Evolutionary conservation across 2,113 vertebrate genomes (phyloP).

Genomic region (Hylia prasina): DNA sequence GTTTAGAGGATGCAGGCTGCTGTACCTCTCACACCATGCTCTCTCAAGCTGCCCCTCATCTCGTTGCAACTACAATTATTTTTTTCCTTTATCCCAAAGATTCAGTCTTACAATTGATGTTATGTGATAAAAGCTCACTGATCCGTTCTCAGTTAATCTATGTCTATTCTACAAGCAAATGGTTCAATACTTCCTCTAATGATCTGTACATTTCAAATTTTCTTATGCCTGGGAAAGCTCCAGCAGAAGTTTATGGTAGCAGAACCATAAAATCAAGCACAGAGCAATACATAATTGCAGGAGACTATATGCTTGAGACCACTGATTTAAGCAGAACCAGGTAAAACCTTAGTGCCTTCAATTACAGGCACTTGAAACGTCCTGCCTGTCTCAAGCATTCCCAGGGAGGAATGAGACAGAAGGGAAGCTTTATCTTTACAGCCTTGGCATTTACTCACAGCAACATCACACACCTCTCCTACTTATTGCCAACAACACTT

Average conservation of each 20-base stretch:
- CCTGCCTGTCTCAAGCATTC: background rate
- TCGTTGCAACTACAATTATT: background rate
- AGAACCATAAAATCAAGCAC: constrained; percentile 41
- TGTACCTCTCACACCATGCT: background rate
- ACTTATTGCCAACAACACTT: background rate
- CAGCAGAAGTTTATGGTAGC: constrained; percentile 28
- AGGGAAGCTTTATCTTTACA: background rate
- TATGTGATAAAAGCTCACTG: background rate
- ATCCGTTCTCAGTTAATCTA: constrained; percentile 43
- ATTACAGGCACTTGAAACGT: background rate
- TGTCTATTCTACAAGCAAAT: constrained; percentile 58
- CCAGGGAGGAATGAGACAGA: background rate
- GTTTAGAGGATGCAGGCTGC: background rate
- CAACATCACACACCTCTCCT: background rate
- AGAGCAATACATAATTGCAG: constrained; percentile 37
- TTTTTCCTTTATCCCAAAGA: background rate
- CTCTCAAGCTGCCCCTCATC: background rate
- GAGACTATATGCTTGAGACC: background rate
- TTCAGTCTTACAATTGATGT: background rate
- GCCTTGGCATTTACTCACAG: constrained; percentile 7
- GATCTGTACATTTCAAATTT: constrained; percentile 49
- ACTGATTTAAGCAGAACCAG: background rate
- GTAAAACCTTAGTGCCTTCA: constrained; percentile 10
- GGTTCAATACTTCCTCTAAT: constrained; percentile 56
- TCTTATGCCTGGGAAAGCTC: constrained; percentile 54